phyloP scores from a whole-genome alignment of 2,888 invertebrate species.

The Antitype chi region DNA sequence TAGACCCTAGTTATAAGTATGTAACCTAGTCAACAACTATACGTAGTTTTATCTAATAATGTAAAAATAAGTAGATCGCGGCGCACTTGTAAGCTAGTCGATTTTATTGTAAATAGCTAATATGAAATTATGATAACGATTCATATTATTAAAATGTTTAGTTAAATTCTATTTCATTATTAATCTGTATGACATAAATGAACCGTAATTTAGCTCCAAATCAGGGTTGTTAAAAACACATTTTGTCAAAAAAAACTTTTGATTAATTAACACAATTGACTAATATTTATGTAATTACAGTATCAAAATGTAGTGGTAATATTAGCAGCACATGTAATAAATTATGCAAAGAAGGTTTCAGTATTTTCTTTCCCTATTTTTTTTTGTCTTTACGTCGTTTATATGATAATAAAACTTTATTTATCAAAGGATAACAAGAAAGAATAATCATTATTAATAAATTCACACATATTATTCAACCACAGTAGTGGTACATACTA shows the following conservation, averaged over 20 bases:
- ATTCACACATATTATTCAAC: neutral
- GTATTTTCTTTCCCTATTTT: neutral
- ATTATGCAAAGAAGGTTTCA: conserved; percentile 15
- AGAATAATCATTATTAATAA: neutral
- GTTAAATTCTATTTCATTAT: conserved; percentile 8
- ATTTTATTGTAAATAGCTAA: conserved; percentile 53
- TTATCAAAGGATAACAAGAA: neutral
- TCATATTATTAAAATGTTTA: conserved; percentile 18
- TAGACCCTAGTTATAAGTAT: conserved; percentile 42
- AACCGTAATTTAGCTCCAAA: conserved; percentile 47
- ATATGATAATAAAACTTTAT: neutral
- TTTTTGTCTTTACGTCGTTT: neutral
- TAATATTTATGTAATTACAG: conserved; percentile 37
- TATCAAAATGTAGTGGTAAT: conserved; percentile 58
- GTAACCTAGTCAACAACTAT: conserved; percentile 43
- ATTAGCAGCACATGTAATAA: conserved; percentile 62
- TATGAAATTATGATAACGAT: neutral
- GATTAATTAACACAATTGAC: conserved; percentile 25
- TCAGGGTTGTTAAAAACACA: conserved; percentile 52
- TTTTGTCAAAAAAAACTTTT: conserved; percentile 19
- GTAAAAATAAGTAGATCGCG: conserved; percentile 41
- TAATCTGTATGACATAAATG: conserved; percentile 7
- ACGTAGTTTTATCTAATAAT: conserved; percentile 22
- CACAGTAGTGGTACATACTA: neutral
- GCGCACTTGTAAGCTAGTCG: conserved; percentile 1